Evolutionary conservation across 2,888 invertebrate species (phyloP), one percentile per base, ranked within the genome.

Genomic region (Xestia c-nigrum): DNA sequence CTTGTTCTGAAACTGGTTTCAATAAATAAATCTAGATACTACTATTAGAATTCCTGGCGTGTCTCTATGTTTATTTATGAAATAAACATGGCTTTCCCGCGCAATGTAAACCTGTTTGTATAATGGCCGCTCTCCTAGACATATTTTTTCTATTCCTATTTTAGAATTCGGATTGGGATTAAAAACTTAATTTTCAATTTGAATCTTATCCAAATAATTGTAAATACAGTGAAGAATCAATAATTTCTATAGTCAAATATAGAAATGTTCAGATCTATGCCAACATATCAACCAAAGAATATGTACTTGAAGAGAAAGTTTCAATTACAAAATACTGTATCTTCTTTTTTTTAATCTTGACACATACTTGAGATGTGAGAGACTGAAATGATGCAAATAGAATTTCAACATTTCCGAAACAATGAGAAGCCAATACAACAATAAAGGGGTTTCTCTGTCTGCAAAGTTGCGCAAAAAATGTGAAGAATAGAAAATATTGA

Each of bases 1-100:
- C 75, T 46, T 24, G 59, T 66, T 59, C 64, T 43, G 64, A 74
- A 83, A 82, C 81, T n/a, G 71, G 81, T 85, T 75, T 79, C 55
- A 73, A 77, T 83, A 83, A 85, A 76, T 83, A 85, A 85, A 76
- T 83, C 80, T 79, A 76, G 69, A 31, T 46, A 72, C 31, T 79
- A 66, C 61, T 67, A 68, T 84, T 84, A 71, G 68, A 74, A 85
- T 79, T 78, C 72, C 68, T 69, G 72, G 66, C 73, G 47, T 76
- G 77, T 57, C 71, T 66, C 31, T 65, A 73, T 76, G 64, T 64
- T 70, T 84, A 75, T 78, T 64, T 74, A 77, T 84, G 73, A 71
- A 72, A 80, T 80, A 66, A 83, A 80, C 74, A 72, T 77, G 74
- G 52, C 74, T 77, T 75, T 80, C 80, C 84, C 74, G 81, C 84